Base-by-base conservation (phyloP, 35 echinoderm and acorn worm genomes). In the Amphiura filiformis region DNA sequence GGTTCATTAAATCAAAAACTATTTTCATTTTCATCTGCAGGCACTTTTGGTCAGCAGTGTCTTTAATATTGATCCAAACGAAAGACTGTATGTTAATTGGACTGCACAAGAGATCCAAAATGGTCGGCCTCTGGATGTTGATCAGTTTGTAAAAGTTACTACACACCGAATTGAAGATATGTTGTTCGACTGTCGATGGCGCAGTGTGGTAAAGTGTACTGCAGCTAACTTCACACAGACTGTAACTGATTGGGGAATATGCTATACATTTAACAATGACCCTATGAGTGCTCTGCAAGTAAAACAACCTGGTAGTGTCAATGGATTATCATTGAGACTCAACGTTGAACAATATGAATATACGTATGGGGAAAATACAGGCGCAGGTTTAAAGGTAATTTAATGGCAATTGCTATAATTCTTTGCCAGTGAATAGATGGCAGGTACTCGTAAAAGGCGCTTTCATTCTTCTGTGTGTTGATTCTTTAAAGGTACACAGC, bases 241-340 rank as follows among this genome's bases (percentile, higher is more conserved):
- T 37, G 40, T 90, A 26, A 90, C 88, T 5, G 56, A 84, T 23
- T 84, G 56, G 26, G 88, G 88, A 34, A 1, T 84, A 39, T 90
- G 88, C 44, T 90, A 90, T 39, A 84, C 80, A 31, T 90, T 90
- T 57, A 90, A 90, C 75, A 80, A 90, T 40, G 81, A 81, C 38
- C 47, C 23, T 0, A 31, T 40, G 14, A 38, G 36, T 22, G 38
- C 23, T 11, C 78, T 81, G 57, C 20, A 81, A 28, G 37, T 89
- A 31, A 42, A 89, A 35, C 44, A 64, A 18, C 75, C 52, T 40
- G 88, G 88, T 22, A 56, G 80, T 37, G 37, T 28, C 9, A 38
- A 76, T 39, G 57, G 56, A 14, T 34, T 90, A 0, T 84, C 35
- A 23, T 38, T 90, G 38, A 52, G 61, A 32, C 61, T 90, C 1